Percentiles rank a stretch among this genome's conserved stretches.
Evolutionary conservation across 2,797 vertebrate genomes (phyloP).

Genomic region (Etheostoma perlongum): DNA sequence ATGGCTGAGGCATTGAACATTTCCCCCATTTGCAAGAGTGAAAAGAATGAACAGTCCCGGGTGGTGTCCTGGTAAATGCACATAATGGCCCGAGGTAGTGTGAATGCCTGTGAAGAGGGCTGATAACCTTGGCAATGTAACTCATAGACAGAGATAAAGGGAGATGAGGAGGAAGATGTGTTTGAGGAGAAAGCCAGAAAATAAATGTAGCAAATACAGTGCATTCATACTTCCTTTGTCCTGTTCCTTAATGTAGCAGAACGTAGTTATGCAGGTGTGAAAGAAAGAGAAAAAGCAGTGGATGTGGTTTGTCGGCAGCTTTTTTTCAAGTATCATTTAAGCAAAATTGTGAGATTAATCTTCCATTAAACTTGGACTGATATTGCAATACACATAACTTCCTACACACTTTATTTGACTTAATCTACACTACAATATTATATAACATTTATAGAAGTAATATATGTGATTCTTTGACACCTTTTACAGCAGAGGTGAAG

Average conservation of each 20-base stretch:
- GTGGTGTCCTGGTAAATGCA: slow-evolving; percentile 61
- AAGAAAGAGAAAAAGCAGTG: not conserved
- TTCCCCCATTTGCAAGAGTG: slow-evolving; percentile 62
- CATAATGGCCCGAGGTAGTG: slow-evolving; percentile 54
- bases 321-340: not conserved
- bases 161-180: slow-evolving; percentile 25
- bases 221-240: slow-evolving; percentile 25
- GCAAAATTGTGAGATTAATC: slow-evolving; percentile 3
- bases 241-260: slow-evolving; percentile 6
- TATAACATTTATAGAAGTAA: no score
- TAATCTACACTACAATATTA: no score
- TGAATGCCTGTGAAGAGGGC: slow-evolving; percentile 53
- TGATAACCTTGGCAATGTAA: slow-evolving; percentile 66
- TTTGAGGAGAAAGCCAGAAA: slow-evolving; percentile 28
- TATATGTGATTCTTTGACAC: no score
- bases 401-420: not conserved
- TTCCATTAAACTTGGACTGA: not conserved
- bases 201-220: slow-evolving; percentile 26
- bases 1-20: slow-evolving; percentile 41
- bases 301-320: not conserved
- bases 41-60: slow-evolving; percentile 52
- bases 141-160: slow-evolving; percentile 48
- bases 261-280: slow-evolving; percentile 4
- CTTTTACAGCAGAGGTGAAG: not conserved
- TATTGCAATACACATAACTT: not conserved